These are phyloP conservation scores for Paramuricea clavata DNA, from an alignment of 92 coral and sea anemone species.

Conservation along the genomic window DNA sequence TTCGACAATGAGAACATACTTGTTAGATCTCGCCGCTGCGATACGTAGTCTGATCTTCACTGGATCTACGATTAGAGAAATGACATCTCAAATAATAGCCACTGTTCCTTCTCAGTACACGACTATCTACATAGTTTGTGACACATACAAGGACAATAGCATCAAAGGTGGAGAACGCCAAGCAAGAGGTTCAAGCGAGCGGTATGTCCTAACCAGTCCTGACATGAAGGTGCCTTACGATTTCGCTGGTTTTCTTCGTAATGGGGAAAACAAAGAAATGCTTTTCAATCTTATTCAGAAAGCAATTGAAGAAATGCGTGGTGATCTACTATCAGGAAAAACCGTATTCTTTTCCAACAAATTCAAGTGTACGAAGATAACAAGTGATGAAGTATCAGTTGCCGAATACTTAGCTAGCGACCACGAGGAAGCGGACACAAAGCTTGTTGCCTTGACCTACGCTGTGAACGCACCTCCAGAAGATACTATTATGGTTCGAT, in stretches of 20 bases:
- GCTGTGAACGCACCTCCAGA: background rate
- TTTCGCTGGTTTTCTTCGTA: background rate
- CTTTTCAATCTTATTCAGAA: slow-evolving; percentile 14
- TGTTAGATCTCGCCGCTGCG: background rate
- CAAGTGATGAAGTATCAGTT: background rate
- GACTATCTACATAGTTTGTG: background rate
- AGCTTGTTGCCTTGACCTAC: background rate
- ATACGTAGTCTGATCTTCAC: background rate
- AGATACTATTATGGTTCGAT: slow-evolving; percentile 7
- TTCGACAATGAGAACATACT: background rate
- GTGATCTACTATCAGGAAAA: background rate
- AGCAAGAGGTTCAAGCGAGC: background rate
- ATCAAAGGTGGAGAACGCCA: slow-evolving; percentile 1
- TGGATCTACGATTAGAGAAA: background rate
- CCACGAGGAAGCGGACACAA: slow-evolving; percentile 40
- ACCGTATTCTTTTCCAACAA: background rate
- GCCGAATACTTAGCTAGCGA: background rate
- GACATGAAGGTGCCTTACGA: slow-evolving; percentile 10
- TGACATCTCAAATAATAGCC: background rate
- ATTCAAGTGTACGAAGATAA: background rate
- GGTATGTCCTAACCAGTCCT: slow-evolving; percentile 22
- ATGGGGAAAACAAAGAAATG: slow-evolving; percentile 36
- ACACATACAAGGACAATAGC: background rate
- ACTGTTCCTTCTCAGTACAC: background rate
- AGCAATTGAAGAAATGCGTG: slow-evolving; percentile 19